Percentiles rank a stretch among this genome's conserved stretches.
Conservation (phyloP, 2,113 vertebrate species). For the pig (Sus scrofa) region T2T-Sscrofa CM000826.6:42359001-42359500, state of each 20-base stretch:
- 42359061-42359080: neutral
- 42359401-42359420: neutral
- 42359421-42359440: neutral
- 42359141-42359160: conserved; percentile 35
- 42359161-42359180: neutral
- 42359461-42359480: neutral
- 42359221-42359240: neutral
- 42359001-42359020: neutral
- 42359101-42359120: neutral
- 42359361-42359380: neutral
- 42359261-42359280: neutral
- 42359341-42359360: neutral
- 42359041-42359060: neutral
- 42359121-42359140: neutral
- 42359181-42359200: neutral
- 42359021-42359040: neutral
- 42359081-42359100: neutral
- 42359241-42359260: neutral
- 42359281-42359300: neutral
- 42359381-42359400: neutral
- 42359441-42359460: neutral
- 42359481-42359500: neutral
- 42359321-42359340: neutral
- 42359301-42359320: neutral
- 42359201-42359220: neutral